Conservation (phyloP, 2,797 vertebrate species). For the Gymnoscopelus braueri region DNA sequence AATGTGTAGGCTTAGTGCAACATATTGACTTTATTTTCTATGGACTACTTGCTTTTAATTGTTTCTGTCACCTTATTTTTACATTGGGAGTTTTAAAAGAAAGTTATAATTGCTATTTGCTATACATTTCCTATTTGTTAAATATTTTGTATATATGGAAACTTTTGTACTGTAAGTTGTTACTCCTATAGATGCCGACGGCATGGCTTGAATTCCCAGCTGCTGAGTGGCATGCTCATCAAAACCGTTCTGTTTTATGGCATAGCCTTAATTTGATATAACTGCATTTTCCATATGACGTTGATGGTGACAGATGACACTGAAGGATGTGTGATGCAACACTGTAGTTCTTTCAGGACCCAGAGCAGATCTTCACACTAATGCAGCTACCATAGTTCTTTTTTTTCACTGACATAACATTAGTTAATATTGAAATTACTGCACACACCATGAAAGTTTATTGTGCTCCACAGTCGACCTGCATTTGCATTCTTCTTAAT, state of each 20-base stretch:
- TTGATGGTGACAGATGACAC: constrained; percentile 12
- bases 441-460: no score
- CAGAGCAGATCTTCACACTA: constrained; percentile 37
- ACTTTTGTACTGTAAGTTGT: neutral
- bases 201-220: constrained; percentile 50
- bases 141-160: constrained; percentile 20
- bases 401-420: constrained; percentile 14
- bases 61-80: neutral
- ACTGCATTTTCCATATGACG: constrained; percentile 55
- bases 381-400: constrained; percentile 32
- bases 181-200: neutral
- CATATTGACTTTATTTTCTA: neutral
- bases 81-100: constrained; percentile 4
- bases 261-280: neutral
- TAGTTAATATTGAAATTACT: no score
- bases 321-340: constrained; percentile 12
- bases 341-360: constrained; percentile 52
- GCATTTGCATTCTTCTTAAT: constrained; percentile 20
- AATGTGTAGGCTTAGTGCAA: constrained; percentile 32
- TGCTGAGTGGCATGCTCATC: constrained; percentile 45
- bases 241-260: constrained; percentile 17
- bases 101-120: constrained; percentile 6
- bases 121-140: constrained; percentile 23
- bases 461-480: neutral
- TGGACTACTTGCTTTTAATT: neutral